A percentile compares a stretch with the other conserved stretches of the same genome.
These are phyloP conservation scores for Lithophane leautieri DNA, from an alignment of 2,888 invertebrate genomes.

Conservation along the genomic window DNA sequence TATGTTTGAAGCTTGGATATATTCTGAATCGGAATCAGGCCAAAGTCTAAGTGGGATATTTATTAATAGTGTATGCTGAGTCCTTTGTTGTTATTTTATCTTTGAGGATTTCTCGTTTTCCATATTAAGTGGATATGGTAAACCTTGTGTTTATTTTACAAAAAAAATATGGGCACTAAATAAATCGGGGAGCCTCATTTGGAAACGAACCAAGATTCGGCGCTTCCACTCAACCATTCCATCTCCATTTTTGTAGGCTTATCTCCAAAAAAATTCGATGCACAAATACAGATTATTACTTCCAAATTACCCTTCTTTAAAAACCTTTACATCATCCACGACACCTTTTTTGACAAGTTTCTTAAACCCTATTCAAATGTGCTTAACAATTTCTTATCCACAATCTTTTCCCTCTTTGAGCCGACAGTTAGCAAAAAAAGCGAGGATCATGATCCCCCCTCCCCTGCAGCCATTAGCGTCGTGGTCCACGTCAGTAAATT, in stretches of 20 bases:
- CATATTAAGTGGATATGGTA: conserved; percentile 1
- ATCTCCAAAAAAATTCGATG: background rate
- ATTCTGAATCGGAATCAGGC: conserved; percentile 11
- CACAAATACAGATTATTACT: conserved; percentile 26
- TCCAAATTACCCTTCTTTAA: conserved; percentile 37
- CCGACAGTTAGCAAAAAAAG: conserved; percentile 57
- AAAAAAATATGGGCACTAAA: conserved; percentile 13
- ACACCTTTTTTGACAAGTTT: conserved; percentile 54
- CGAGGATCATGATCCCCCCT: conserved; percentile 58
- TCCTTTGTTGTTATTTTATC: conserved; percentile 9
- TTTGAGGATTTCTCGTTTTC: conserved; percentile 6
- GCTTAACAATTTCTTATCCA: conserved; percentile 55
- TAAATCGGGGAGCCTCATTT: conserved; percentile 22
- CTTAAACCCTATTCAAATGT: conserved; percentile 50
- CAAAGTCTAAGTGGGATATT: conserved; percentile 12
- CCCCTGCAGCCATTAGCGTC: conserved; percentile 67
- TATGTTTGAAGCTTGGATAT: background rate
- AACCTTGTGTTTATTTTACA: conserved; percentile 14
- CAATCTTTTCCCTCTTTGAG: conserved; percentile 57
- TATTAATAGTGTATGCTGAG: background rate
- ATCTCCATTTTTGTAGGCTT: conserved; percentile 1
- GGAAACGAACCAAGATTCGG: conserved; percentile 28
- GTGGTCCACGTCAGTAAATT: conserved; percentile 68
- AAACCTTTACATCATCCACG: conserved; percentile 23
- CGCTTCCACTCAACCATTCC: background rate